A percentile compares a stretch with the other conserved stretches of the same genome.
Evolutionary conservation across 64 coral and sea anemone species (phyloP).

Genomic region (Dendronephthya gigantea): DNA sequence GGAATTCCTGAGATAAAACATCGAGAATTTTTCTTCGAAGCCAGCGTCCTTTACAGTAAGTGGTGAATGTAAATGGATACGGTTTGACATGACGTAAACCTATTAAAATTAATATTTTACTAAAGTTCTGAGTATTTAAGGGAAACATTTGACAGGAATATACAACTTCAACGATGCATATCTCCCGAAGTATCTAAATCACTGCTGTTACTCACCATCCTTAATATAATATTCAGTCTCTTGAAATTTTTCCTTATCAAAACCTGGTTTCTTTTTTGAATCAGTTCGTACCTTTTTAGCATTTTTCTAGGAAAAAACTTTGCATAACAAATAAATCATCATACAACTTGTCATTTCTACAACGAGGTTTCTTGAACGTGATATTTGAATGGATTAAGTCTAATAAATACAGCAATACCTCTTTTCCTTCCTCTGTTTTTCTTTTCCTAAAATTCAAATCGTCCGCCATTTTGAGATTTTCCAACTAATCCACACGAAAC

Average conservation of each 20-base stretch:
- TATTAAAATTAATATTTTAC: background rate
- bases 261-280: constrained; percentile 58
- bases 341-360: background rate
- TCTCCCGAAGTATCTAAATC: background rate
- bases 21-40: constrained; percentile 67
- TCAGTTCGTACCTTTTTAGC: constrained; percentile 44
- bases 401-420: background rate
- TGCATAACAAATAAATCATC: background rate
- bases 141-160: background rate
- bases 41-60: constrained; percentile 95
- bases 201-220: constrained; percentile 45
- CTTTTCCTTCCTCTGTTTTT: background rate
- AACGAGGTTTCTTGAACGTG: background rate
- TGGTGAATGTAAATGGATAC: constrained; percentile 80
- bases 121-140: background rate
- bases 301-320: background rate
- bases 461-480: background rate
- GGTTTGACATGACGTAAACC: constrained; percentile 67
- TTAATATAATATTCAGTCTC: constrained; percentile 66
- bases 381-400: background rate
- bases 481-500: background rate
- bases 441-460: background rate
- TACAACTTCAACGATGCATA: background rate
- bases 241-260: constrained; percentile 52
- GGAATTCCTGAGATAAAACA: constrained; percentile 80